These are phyloP conservation scores for Eretmodus cyanostictus DNA, from an alignment of 2,113 vertebrate genomes.

Conservation along the genomic window DNA sequence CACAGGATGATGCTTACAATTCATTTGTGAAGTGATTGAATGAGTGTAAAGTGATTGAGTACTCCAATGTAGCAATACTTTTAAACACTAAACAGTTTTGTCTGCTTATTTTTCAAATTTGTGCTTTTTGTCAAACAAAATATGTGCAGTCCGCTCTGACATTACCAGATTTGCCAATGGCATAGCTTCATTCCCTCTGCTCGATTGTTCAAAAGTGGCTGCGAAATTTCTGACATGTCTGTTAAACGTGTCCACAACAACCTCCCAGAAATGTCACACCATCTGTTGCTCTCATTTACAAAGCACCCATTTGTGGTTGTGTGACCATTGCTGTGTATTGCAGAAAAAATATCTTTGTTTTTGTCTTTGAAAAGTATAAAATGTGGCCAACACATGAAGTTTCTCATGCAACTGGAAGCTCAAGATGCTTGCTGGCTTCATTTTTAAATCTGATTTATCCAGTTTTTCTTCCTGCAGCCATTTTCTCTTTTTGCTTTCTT, in stretches of 20 bases:
- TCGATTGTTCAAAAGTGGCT: conserved; percentile 4
- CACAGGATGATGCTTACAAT: background rate
- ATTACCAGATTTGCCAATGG: background rate
- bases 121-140: background rate
- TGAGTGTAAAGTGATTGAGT: background rate
- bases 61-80: background rate
- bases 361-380: conserved; percentile 12
- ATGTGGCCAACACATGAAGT: background rate
- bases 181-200: background rate
- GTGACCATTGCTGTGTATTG: background rate
- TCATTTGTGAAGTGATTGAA: background rate
- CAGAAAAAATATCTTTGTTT: conserved; percentile 23
- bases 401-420: background rate
- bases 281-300: conserved; percentile 32
- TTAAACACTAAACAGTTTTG: background rate
- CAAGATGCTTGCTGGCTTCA: background rate
- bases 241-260: conserved; percentile 22
- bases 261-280: conserved; percentile 25
- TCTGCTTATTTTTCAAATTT: background rate
- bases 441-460: background rate
- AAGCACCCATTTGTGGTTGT: conserved; percentile 4
- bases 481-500: background rate
- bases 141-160: background rate
- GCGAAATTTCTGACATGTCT: conserved; percentile 14
- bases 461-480: background rate